Evolutionary conservation across 2,113 vertebrate genomes (phyloP), one percentile per base, ranked within the genome.

Genomic region (Thermophis baileyi): DNA sequence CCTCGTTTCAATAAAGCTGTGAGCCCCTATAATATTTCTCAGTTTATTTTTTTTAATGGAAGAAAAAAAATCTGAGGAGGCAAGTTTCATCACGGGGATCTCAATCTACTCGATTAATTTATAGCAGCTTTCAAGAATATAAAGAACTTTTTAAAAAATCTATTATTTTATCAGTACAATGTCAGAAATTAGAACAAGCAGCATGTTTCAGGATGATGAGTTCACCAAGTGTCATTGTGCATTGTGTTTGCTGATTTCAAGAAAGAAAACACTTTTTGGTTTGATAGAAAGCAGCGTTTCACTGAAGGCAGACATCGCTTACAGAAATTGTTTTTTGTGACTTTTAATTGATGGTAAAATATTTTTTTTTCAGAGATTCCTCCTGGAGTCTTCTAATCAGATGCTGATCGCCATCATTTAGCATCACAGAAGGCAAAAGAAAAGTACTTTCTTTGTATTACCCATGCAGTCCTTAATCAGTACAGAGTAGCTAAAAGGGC

Each of bases 161-260:
- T 95, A 54, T 47, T 94, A 6, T 90, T 96, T 94, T 94, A 55
- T 95, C 89, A 93, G 93, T 85, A 93, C 85, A 95, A 89, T 91
- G 94, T 81, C 18, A 90, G 25, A 96, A 95, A 95, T 93, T 92
- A 96, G 91, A 95, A 90, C 90, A 93, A 95, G 95, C 95, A 51
- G 89, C 49, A 93, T 90, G 44, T 87, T 95, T 93, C 35, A 96
- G 95, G 96, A 92, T 86, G 25, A 44, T 22, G 35, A 60, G 95
- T 94, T 11, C 20, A 20, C 96, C 4, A 90, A 86, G 92, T 85
- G 93, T 49, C 20, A 27, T 88, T 90, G 89, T 30, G 0, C 0
- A n/a, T 92, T 90, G 93, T 90, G 89, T 0, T 44, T 87, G 25
- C 93, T n/a, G 74, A 69, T 90, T 49, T 94, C 69, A 90, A 93